Percentiles rank a stretch among this genome's conserved stretches.
These are phyloP conservation scores for Percopsis transmontana DNA, from an alignment of 2,113 vertebrate species.

Conservation along the genomic window DNA sequence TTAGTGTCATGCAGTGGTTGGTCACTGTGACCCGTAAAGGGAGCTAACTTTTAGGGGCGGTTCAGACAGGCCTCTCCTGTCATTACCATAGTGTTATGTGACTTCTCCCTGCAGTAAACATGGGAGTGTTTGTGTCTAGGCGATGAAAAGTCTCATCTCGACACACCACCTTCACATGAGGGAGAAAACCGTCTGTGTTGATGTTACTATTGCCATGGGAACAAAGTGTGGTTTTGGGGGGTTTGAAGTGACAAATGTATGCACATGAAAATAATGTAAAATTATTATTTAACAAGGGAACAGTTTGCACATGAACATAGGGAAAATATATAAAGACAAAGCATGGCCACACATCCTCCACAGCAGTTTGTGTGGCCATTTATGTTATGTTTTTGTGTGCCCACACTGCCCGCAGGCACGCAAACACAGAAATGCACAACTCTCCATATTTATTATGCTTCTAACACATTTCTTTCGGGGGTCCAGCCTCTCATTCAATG, in stretches of 20 bases:
- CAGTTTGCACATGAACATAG: background rate
- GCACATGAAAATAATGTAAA: too few species aligned
- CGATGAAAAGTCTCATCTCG: slow-evolving; percentile 50
- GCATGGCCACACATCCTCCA: too few species aligned
- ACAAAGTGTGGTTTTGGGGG: slow-evolving; percentile 32
- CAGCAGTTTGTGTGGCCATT: too few species aligned
- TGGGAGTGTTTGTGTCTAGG: slow-evolving; percentile 33
- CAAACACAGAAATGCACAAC: background rate
- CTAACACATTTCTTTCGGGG: slow-evolving; percentile 3
- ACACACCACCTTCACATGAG: slow-evolving; percentile 33
- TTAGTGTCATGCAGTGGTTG: background rate
- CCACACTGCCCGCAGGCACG: background rate
- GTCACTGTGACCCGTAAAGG: slow-evolving; percentile 24
- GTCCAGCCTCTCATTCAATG: slow-evolving; percentile 11
- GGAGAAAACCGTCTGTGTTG: slow-evolving; percentile 35
- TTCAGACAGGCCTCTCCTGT: slow-evolving; percentile 24
- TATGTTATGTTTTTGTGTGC: too few species aligned
- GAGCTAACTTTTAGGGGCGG: background rate
- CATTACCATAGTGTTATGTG: slow-evolving; percentile 51
- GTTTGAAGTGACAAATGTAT: background rate
- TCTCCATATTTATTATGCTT: slow-evolving; percentile 16
- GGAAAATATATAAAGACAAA: background rate
- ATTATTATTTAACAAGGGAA: too few species aligned
- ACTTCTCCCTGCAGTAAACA: slow-evolving; percentile 55
- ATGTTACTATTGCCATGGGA: slow-evolving; percentile 46